Conservation (phyloP, 2,797 vertebrate species). For the Trachops cirrhosus region DNA sequence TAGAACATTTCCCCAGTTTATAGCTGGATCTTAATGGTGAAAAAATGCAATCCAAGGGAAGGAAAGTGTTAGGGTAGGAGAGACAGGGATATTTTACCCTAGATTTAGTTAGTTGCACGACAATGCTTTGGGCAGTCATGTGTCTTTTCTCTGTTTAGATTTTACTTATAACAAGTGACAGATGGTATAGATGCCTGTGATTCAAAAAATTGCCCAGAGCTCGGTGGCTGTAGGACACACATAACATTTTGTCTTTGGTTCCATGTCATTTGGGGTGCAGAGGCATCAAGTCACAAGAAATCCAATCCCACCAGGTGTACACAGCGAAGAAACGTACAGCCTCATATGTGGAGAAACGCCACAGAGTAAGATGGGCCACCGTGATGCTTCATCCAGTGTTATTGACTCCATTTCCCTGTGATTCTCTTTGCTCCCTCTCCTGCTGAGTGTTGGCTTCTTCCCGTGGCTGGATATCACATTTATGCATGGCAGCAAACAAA, state of each 20-base stretch:
- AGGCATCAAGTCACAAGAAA: not conserved
- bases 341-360: not conserved
- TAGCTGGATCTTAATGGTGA: conserved; percentile 43
- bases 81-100: conserved; percentile 47
- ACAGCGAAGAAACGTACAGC: not conserved
- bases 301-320: not conserved
- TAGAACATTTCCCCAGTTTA: conserved; percentile 52
- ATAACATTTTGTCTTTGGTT: conserved; percentile 10
- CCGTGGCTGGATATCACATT: not conserved
- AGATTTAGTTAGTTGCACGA: conserved; percentile 31
- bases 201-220: not conserved
- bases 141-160: conserved; percentile 59
- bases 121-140: conserved; percentile 6
- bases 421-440: not conserved
- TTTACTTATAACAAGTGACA: conserved; percentile 55
- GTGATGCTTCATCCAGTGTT: not conserved
- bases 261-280: not conserved
- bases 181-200: conserved; percentile 41
- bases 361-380: not conserved
- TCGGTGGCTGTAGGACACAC: not conserved
- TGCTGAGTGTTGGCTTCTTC: conserved; percentile 19
- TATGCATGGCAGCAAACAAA: not conserved
- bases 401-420: not conserved
- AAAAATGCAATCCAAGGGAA: conserved; percentile 35
- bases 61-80: conserved; percentile 7